A percentile compares a stretch with the other conserved stretches of the same genome.
These are phyloP conservation scores for Sycophila texana DNA, from an alignment of 2,888 invertebrate species.

Conservation along the genomic window DNA sequence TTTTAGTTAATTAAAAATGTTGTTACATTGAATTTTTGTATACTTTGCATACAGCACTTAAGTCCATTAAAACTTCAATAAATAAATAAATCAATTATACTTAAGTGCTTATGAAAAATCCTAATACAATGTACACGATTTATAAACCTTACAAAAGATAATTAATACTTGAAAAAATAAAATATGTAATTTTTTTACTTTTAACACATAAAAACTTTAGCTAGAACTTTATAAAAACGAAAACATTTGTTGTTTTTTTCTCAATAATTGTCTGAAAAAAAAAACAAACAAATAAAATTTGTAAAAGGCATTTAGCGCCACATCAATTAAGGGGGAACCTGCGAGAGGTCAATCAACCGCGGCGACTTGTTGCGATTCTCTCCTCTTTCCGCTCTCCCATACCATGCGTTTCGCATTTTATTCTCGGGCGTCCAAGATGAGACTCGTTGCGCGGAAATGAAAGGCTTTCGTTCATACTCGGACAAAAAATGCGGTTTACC, in stretches of 20 bases:
- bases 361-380: slow-evolving; percentile 12
- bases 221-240: not conserved
- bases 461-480: not conserved
- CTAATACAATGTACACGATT: too few relatives aligned
- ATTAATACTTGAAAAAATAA: not conserved
- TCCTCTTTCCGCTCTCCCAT: not conserved
- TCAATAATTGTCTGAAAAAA: too few relatives aligned
- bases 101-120: too few relatives aligned
- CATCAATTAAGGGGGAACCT: slow-evolving; percentile 32
- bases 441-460: not conserved
- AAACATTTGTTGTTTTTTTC: not conserved
- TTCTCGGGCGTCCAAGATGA: not conserved
- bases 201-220: too few relatives aligned
- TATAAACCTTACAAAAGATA: too few relatives aligned
- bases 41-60: too few relatives aligned
- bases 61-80: too few relatives aligned
- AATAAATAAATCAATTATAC: too few relatives aligned
- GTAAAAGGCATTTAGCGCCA: not conserved
- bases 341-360: slow-evolving; percentile 40
- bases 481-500: not conserved
- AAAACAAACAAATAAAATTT: too few relatives aligned
- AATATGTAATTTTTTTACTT: not conserved
- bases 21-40: not conserved
- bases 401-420: not conserved
- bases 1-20: not conserved